These are phyloP conservation scores for Tanypteryx hageni DNA, from an alignment of 2,888 invertebrate species.

Conservation along the genomic window DNA sequence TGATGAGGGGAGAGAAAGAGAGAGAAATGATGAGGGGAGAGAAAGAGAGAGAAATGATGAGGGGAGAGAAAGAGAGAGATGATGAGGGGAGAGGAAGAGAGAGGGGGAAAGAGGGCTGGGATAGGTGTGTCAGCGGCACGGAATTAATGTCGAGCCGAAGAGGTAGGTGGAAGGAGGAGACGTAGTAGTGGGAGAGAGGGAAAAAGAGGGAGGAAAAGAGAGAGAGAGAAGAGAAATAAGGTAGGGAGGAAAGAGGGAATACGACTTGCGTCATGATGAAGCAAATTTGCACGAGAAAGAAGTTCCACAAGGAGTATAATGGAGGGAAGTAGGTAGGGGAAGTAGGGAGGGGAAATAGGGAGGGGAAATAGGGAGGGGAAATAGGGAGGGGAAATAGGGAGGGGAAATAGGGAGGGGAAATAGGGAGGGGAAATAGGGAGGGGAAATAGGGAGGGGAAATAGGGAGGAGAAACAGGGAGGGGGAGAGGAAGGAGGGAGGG, in stretches of 20 bases:
- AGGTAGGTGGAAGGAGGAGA: background rate
- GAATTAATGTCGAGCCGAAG: constrained; percentile 5
- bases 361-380: background rate
- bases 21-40: too few relatives aligned
- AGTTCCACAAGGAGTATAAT: background rate
- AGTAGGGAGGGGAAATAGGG: background rate
- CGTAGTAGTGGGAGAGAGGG: background rate
- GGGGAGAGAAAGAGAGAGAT: background rate
- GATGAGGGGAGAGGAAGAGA: too few relatives aligned
- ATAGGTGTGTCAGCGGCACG: constrained; percentile 17
- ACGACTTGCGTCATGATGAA: constrained; percentile 50
- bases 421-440: background rate
- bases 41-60: too few relatives aligned
- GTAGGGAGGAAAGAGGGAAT: background rate
- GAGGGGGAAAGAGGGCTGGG: background rate
- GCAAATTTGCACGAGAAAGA: constrained; percentile 27
- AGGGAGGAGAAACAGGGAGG: too few relatives aligned
- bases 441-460: too few relatives aligned
- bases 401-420: background rate
- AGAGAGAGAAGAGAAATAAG: background rate
- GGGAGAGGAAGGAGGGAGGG: too few relatives aligned
- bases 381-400: background rate
- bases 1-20: too few relatives aligned
- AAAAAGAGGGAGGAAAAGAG: background rate
- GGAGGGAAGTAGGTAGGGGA: background rate